Evolutionary conservation across 2,888 invertebrate genomes (phyloP), one percentile per base, ranked within the genome.

Genomic region (Callosobruchus maculatus): DNA sequence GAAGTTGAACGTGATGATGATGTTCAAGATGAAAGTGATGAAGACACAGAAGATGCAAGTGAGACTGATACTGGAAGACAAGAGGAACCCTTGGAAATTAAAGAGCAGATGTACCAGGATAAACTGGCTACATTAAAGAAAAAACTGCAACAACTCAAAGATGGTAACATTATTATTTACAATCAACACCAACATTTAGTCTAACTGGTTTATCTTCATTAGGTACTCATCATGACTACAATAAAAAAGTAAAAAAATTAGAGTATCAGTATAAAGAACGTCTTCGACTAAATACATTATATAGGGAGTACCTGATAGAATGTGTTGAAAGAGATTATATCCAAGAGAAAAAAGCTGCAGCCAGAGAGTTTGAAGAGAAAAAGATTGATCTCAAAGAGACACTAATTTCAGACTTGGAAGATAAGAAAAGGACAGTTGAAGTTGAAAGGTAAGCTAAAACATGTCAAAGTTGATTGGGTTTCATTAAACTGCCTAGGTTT

Each of bases 11-110:
- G 93, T 77, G 89, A 89, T 75, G 92, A 92, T 75, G 90, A 93
- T 84, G 88, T 84, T 83, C 85, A 88, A 84, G 88, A 90, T 85
- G 88, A 90, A 80, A 89, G 88, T 74, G 90, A 91, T 86, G 89
- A 90, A 89, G 97, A 97, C 86, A 98, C 98, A 0, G 98, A 97
- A 87, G 98, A 98, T 89, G 97, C 97, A 0, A 97, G 97, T 87
- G 98, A 98, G 87, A 95, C 96, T n/a, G 97, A 97, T 81, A 92
- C 93, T 88, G 93, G 81, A 22, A 92, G 94, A 83, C 92, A 92
- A 80, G 94, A 94, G 84, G 94, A 94, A 81, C 94, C 93, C 49
- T 90, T 93, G 30, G 96, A 95, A 88, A 93, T 95, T 74, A 96
- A 95, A 87, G 96, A 96, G 87, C 95, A 95, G 86, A 92, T 95